Percentiles rank a stretch among this genome's conserved stretches.
Evolutionary conservation across 2,888 invertebrate species (phyloP).

Genomic region (Drosophila melanocephala): DNA sequence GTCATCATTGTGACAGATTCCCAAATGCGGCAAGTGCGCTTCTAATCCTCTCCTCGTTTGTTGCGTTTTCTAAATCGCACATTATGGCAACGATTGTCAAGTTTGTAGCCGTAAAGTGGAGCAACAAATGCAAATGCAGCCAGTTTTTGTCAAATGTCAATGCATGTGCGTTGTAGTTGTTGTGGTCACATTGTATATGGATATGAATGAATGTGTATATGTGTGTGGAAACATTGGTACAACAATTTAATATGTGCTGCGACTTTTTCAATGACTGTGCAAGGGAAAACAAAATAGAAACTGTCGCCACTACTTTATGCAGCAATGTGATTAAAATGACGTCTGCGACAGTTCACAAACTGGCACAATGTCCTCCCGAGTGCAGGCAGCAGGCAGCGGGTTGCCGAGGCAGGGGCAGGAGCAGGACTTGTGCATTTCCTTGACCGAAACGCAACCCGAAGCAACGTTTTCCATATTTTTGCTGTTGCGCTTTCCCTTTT

Average conservation of each 20-base stretch:
- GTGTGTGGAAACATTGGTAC: conserved; percentile 20
- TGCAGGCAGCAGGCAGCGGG: conserved; percentile 11
- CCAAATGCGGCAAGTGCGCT: conserved; percentile 54
- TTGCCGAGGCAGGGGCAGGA: not conserved
- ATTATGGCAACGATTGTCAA: conserved; percentile 58
- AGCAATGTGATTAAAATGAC: conserved; percentile 74
- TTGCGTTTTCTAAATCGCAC: conserved; percentile 33
- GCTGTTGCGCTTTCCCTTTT: conserved; percentile 33
- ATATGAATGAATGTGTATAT: conserved; percentile 3
- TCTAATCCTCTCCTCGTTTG: conserved; percentile 4
- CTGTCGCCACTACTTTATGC: conserved; percentile 52
- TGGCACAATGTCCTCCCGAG: conserved; percentile 72
- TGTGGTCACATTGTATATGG: not conserved
- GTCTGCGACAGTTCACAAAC: conserved; percentile 60
- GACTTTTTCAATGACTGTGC: conserved; percentile 45
- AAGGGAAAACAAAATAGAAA: conserved; percentile 11
- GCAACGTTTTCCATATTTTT: conserved; percentile 44
- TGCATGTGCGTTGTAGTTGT: conserved; percentile 11
- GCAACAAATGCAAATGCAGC: conserved; percentile 70
- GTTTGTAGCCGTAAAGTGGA: conserved; percentile 68
- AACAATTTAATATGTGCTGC: conserved; percentile 22
- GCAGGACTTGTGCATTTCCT: conserved; percentile 62
- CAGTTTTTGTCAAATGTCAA: conserved; percentile 59
- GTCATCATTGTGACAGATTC: conserved; percentile 32
- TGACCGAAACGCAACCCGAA: conserved; percentile 76